Percentiles rank a stretch among this genome's conserved stretches.
Evolutionary conservation across 2,113 vertebrate genomes (phyloP).

Genomic region (Dascyllus trimaculatus): DNA sequence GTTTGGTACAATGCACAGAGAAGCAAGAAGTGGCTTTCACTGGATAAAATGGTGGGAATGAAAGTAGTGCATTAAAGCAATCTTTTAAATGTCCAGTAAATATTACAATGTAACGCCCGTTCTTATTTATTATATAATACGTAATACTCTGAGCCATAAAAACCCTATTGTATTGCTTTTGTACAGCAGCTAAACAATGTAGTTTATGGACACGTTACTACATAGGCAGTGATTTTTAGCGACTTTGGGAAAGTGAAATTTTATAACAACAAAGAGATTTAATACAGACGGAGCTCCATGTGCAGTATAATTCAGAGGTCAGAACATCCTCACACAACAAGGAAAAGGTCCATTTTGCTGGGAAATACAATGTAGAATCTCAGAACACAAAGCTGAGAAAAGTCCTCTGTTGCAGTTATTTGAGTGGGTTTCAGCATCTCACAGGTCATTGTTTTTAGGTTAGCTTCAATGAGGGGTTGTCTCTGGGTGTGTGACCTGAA

Average conservation of each 20-base stretch:
- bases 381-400: slow-evolving; percentile 17
- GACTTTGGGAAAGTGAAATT: not conserved
- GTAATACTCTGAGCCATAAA: not conserved
- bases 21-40: not conserved
- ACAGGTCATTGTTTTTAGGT: slow-evolving; percentile 61
- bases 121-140: not conserved
- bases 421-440: slow-evolving; percentile 50
- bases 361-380: slow-evolving; percentile 11
- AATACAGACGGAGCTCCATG: not conserved
- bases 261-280: not conserved
- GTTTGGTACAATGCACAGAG: slow-evolving; percentile 4
- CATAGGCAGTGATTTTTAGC: not conserved
- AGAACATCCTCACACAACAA: slow-evolving; percentile 15
- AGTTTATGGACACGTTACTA: not conserved
- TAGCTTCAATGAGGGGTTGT: slow-evolving; percentile 47
- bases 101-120: not conserved
- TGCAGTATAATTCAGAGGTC: not conserved
- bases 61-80: slow-evolving; percentile 17
- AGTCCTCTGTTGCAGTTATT: slow-evolving; percentile 29
- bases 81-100: not conserved
- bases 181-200: not conserved
- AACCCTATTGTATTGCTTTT: not conserved
- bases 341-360: slow-evolving; percentile 5
- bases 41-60: not conserved
- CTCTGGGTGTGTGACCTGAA: slow-evolving; percentile 59